These are phyloP conservation scores for Tretioscincus oriximinensis DNA, from an alignment of 2,113 vertebrate genomes.

Conservation along the genomic window DNA sequence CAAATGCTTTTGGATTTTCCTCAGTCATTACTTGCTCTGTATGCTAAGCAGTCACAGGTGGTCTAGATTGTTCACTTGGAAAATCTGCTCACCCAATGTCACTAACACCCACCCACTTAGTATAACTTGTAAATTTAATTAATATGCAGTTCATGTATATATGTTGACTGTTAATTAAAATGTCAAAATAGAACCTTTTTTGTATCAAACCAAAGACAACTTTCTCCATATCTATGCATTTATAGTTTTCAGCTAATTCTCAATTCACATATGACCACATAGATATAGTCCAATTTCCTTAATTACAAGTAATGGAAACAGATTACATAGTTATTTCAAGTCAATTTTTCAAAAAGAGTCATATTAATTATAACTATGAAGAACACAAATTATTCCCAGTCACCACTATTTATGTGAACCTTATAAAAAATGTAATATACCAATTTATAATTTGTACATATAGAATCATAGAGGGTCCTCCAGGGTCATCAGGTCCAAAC, in stretches of 20 bases:
- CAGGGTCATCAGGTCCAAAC: too few relatives aligned
- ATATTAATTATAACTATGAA: too few relatives aligned
- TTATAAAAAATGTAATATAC: too few relatives aligned
- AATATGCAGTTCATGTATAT: slow-evolving; percentile 65
- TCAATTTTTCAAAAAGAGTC: neutral
- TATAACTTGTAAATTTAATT: slow-evolving; percentile 77
- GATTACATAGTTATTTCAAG: neutral
- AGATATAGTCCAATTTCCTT: neutral
- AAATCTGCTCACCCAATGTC: slow-evolving; percentile 70
- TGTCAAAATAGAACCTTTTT: slow-evolving; percentile 59
- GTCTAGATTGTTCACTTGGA: slow-evolving; percentile 64
- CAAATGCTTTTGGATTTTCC: slow-evolving; percentile 58
- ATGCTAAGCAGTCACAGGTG: slow-evolving; percentile 66
- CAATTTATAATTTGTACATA: too few relatives aligned
- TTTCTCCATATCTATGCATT: slow-evolving; percentile 39
- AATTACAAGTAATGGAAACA: slow-evolving; percentile 8
- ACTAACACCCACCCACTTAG: slow-evolving; percentile 67
- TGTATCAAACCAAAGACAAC: slow-evolving; percentile 46
- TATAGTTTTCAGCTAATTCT: slow-evolving; percentile 15
- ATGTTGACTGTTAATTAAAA: slow-evolving; percentile 73
- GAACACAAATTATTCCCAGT: too few relatives aligned
- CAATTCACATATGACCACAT: neutral
- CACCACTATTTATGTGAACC: too few relatives aligned
- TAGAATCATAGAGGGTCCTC: too few relatives aligned
- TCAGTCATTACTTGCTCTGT: slow-evolving; percentile 47